These are phyloP conservation scores for Nipponacmea schrenckii DNA, from an alignment of 2,888 invertebrate species.

Conservation along the genomic window DNA sequence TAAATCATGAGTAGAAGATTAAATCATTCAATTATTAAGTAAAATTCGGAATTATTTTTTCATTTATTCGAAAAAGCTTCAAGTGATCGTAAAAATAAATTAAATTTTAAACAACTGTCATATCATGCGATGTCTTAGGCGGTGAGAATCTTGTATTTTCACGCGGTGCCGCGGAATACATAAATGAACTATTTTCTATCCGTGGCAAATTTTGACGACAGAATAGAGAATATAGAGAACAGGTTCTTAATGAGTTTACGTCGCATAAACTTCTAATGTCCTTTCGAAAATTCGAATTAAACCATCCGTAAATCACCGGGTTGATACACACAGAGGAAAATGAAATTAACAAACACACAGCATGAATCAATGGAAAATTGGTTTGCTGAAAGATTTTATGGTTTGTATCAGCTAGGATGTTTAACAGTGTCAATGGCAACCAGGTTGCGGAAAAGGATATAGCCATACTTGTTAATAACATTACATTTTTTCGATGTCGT, in stretches of 20 bases:
- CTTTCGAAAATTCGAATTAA: slow-evolving; percentile 45
- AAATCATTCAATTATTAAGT: too few species aligned
- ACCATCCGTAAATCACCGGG: slow-evolving; percentile 53
- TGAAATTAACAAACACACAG: slow-evolving; percentile 47
- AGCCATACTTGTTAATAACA: slow-evolving; percentile 54
- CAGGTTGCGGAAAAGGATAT: slow-evolving; percentile 51
- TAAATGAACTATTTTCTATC: neutral
- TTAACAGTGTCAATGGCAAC: slow-evolving; percentile 51
- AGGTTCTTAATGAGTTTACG: neutral
- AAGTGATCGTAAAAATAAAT: too few species aligned
- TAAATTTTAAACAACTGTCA: neutral
- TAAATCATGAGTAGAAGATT: too few species aligned
- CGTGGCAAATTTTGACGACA: neutral
- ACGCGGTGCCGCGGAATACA: neutral
- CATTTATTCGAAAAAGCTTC: too few species aligned
- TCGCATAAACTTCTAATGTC: slow-evolving; percentile 27
- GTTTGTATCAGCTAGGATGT: slow-evolving; percentile 48
- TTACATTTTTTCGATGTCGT: slow-evolving; percentile 61
- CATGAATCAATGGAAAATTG: slow-evolving; percentile 60
- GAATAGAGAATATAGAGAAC: slow-evolving; percentile 12
- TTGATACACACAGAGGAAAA: slow-evolving; percentile 52
- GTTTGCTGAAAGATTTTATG: slow-evolving; percentile 39
- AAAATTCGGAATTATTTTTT: too few species aligned
- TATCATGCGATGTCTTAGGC: neutral
- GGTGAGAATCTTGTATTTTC: neutral